Conservation (phyloP, 2,888 invertebrate genomes). For the Drosophila lacicola region DNA sequence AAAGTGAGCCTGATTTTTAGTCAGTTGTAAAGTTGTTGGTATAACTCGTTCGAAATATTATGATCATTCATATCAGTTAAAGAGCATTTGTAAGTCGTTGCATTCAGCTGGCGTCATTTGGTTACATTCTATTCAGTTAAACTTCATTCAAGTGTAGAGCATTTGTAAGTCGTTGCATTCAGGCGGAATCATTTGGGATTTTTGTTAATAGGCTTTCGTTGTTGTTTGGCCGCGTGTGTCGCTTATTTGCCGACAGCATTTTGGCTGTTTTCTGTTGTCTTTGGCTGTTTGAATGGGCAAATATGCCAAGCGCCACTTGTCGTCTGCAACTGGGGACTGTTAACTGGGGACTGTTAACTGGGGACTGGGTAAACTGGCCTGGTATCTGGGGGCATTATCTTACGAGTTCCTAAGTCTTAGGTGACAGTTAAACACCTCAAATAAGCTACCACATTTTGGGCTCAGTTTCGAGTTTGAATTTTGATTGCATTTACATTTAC, state of each 20-base stretch:
- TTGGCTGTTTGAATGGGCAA: conserved; percentile 39
- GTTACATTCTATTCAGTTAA: no score
- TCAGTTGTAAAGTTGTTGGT: no score
- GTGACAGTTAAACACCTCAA: conserved; percentile 82
- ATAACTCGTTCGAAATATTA: no score
- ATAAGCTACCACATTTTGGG: conserved; percentile 76
- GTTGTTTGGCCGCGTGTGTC: conserved; percentile 57
- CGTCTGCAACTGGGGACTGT: conserved; percentile 1
- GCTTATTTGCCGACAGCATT: conserved; percentile 56
- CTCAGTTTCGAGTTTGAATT: conserved; percentile 21
- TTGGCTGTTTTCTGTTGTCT: conserved; percentile 38
- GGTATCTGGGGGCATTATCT: conserved; percentile 35
- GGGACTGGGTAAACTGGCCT: no score
- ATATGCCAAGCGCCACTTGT: conserved; percentile 66
- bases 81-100: no score
- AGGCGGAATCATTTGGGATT: neutral
- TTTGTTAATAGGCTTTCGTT: conserved; percentile 34
- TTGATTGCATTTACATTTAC: conserved; percentile 63
- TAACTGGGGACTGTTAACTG: no score
- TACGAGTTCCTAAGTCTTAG: conserved; percentile 70
- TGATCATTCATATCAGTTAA: no score
- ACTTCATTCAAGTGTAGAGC: conserved; percentile 5
- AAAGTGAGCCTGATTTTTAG: no score
- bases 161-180: conserved; percentile 9
- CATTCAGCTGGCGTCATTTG: no score